Base-by-base conservation (phyloP, 2,113 vertebrate species). In the Madoqua kirkii region DNA sequence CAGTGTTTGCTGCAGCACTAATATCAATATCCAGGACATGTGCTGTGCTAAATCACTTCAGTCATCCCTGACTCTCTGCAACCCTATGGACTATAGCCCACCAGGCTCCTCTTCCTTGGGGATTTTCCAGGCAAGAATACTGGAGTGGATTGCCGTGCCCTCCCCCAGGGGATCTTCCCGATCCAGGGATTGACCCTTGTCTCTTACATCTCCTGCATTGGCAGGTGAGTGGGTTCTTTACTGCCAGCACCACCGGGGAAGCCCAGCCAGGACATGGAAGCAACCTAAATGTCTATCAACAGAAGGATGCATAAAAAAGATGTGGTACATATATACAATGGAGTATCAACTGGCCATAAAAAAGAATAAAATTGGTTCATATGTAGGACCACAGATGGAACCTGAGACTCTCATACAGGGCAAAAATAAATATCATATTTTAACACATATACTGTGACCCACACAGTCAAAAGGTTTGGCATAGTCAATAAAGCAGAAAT, bases 211-310 rank as follows among this genome's bases (percentile, higher is more conserved):
- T 71, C 64, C n/a, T 21, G n/a, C n/a, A 71, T 1, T 36, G n/a
- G n/a, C 17, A 36, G 17, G 64, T 71, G 9, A n/a, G 64, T 71
- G n/a, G n/a, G n/a, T 36, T 21, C 64, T 71, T 36, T 36, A 71
- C 17, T 10, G 9, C 64, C 11, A 36, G n/a, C 33, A 10, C n/a
- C n/a, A 11, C n/a, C 8, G 0, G 33, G 16, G 33, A 21, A 67
- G 17, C 33, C 33, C 64, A 67, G 17, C 64, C 64, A 67, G 64
- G 64, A 67, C 33, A 67, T 36, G 64, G 64, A 67, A 21, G 64
- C 17, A 21, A 67, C 33, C 33, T 21, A 67, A 67, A 67, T 36
- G 33, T 21, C 8, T n/a, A 67, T 36, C 33, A 67, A 36, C 64
- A 67, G 64, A 36, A 67, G 64, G 17, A 3, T 36, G 64, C 64